Conservation (phyloP, 2,888 invertebrate species). For the Petrolisthes manimaculis region DNA sequence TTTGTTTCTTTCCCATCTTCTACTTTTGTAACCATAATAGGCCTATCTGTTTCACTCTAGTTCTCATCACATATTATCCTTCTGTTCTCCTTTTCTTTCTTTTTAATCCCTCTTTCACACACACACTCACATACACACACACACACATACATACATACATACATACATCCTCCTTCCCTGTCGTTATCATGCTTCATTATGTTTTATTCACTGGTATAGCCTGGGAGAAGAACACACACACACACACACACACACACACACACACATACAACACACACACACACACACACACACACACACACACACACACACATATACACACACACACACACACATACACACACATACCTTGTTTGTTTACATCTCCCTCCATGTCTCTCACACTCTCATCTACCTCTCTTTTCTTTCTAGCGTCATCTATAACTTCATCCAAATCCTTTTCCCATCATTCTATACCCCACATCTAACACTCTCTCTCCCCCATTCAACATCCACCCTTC, state of each 20-base stretch:
- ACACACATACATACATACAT: background rate
- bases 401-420: too few relatives aligned
- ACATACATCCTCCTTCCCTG: background rate
- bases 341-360: too few relatives aligned
- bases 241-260: background rate
- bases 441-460: too few relatives aligned
- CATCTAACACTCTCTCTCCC: too few relatives aligned
- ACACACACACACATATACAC: conserved; percentile 1
- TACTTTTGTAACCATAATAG: background rate
- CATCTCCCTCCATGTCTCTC: too few relatives aligned
- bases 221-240: background rate
- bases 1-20: background rate
- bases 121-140: background rate
- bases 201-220: background rate
- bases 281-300: background rate
- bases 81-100: background rate
- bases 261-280: background rate
- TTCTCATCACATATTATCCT: background rate
- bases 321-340: too few relatives aligned
- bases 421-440: too few relatives aligned
- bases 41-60: background rate
- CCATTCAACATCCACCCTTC: too few relatives aligned
- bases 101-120: background rate
- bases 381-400: too few relatives aligned
- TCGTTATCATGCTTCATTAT: background rate